A percentile compares a stretch with the other conserved stretches of the same genome.
phyloP scores from a whole-genome alignment of 2,797 vertebrate species.

The Phrynocephalus vlangalii region DNA sequence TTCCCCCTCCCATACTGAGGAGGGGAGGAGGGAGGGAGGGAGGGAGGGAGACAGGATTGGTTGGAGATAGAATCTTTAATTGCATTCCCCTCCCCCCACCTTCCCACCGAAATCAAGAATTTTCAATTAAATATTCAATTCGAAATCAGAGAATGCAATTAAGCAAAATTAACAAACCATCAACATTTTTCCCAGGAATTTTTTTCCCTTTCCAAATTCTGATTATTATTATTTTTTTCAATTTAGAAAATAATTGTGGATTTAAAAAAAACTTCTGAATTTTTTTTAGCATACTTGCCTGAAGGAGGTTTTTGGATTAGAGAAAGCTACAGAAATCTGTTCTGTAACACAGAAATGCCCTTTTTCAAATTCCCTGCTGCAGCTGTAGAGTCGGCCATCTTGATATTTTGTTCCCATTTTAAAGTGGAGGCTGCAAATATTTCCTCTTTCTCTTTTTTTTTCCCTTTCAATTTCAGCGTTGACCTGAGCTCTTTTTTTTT shows the following conservation, averaged over 20 bases:
- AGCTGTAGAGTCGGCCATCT: slow-evolving; percentile 77
- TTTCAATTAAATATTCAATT: slow-evolving; percentile 40
- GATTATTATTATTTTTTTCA: background rate
- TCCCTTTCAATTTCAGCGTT: slow-evolving; percentile 69
- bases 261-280: slow-evolving; percentile 35
- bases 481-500: slow-evolving; percentile 66
- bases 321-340: slow-evolving; percentile 47
- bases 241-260: background rate
- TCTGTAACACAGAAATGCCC: slow-evolving; percentile 63
- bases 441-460: slow-evolving; percentile 40
- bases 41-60: background rate
- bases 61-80: slow-evolving; percentile 13
- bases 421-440: slow-evolving; percentile 72
- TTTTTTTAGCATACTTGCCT: background rate
- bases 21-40: too few relatives aligned
- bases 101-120: background rate
- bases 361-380: slow-evolving; percentile 65
- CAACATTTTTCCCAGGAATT: slow-evolving; percentile 19
- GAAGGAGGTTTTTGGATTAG: background rate
- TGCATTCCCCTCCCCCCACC: background rate
- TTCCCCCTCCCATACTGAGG: background rate
- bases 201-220: slow-evolving; percentile 17
- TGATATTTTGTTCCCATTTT: slow-evolving; percentile 79
- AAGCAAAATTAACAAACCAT: slow-evolving; percentile 21
- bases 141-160: background rate